Evolutionary conservation across 2,888 invertebrate species (phyloP), one percentile per base, ranked within the genome.

Genomic region (Lycophotia porphyrea): DNA sequence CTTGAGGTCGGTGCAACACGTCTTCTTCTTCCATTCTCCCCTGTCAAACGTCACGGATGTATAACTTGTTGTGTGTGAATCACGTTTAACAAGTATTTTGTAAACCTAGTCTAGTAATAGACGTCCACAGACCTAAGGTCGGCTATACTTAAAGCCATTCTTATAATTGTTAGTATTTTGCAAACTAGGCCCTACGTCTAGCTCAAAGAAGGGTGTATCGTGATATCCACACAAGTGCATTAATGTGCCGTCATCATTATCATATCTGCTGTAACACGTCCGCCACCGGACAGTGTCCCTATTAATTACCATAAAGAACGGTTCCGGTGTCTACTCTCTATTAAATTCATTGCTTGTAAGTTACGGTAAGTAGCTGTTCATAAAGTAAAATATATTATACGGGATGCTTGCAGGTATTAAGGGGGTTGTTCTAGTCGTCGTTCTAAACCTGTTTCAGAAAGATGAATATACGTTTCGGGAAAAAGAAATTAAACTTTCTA

Each of bases 241-340:
- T 39, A 39, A 39, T 63, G 63, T 63, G 63, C 39, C 68, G 71
- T 79, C 79, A 71, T 61, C 70, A 81, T 81, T 82, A 74, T 49
- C 83, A 81, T 81, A 81, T 71, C 83, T 44, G 64, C 13, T 55
- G 64, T 8, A 70, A 52, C 58, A 79, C 71, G 24, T 81, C 79
- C 74, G 60, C 61, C 2, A 49, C 70, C 68, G 71, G 79, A 78
- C 81, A 67, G 61, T 70, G 67, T 67, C 24, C 71, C 71, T 79
- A 81, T 79, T 81, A 82, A 81, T 82, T 81, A 74, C 81, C 81
- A 79, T 80, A 80, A 80, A 71, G 58, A 70, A 74, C 82, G 61
- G 52, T 82, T 70, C 74, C 63, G 24, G 63, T 34, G 66, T 75
- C 65, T 79, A 60, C 52, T 55, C 52, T 55, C 47, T 70, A 66